Evolutionary conservation across 2,797 vertebrate genomes (phyloP).

Genomic region (Otolemur crassicaudatus): DNA sequence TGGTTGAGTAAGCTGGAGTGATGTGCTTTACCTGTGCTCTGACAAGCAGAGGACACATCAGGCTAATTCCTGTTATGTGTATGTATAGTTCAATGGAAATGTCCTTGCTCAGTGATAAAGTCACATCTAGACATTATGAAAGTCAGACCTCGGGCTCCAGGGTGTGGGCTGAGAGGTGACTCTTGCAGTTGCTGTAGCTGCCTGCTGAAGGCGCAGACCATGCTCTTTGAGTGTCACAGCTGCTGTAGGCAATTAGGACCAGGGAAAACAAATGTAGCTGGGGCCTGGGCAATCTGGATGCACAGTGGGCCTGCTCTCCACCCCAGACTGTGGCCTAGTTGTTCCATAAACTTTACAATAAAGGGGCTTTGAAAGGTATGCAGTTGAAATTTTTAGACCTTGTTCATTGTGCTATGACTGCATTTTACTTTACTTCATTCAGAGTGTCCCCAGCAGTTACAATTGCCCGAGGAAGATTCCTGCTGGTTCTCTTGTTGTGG

Average conservation of each 20-base stretch:
- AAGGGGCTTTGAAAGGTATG: background rate
- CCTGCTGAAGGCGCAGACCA: rapidly evolving
- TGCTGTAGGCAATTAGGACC: rapidly evolving
- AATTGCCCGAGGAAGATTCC: background rate
- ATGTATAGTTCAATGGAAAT: background rate
- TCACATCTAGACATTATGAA: too few relatives aligned
- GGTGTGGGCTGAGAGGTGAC: rapidly evolving
- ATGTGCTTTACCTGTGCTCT: background rate
- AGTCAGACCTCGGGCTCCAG: background rate
- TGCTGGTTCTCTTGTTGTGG: background rate
- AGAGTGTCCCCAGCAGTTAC: too few relatives aligned
- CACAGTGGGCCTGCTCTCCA: rapidly evolving
- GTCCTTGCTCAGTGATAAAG: background rate
- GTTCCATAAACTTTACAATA: background rate
- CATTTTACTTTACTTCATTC: background rate
- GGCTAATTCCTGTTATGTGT: background rate
- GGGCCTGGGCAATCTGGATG: background rate
- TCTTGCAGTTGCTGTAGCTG: rapidly evolving
- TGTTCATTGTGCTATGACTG: rapidly evolving
- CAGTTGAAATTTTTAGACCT: background rate
- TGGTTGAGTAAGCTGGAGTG: background rate
- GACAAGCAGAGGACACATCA: background rate
- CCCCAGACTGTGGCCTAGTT: background rate
- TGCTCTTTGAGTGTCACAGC: too few relatives aligned
- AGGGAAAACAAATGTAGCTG: background rate